A percentile compares a stretch with the other conserved stretches of the same genome.
These are phyloP conservation scores for Myzus persicae DNA, from an alignment of 1,140 invertebrate species.

Conservation along the genomic window DNA sequence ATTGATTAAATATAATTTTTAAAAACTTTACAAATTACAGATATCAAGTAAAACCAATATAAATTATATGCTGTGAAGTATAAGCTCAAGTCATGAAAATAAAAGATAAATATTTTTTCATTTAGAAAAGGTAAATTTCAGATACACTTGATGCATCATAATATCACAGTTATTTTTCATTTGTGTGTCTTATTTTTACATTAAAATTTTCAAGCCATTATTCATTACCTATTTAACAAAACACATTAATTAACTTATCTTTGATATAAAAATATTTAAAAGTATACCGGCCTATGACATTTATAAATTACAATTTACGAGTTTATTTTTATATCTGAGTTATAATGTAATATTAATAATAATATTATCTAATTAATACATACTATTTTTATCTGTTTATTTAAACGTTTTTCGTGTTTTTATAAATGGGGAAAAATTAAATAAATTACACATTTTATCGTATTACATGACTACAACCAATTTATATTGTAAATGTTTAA, in stretches of 20 bases:
- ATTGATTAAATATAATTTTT: too few species aligned
- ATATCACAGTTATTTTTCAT: neutral
- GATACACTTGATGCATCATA: too few species aligned
- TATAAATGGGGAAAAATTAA: neutral
- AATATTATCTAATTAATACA: neutral
- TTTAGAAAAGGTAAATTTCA: too few species aligned
- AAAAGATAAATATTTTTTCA: too few species aligned
- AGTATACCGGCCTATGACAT: neutral
- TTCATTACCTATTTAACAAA: neutral
- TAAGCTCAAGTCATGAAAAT: too few species aligned
- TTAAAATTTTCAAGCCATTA: neutral
- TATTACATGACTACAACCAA: neutral
- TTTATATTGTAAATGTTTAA: neutral
- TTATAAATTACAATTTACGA: neutral
- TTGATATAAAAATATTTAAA: neutral
- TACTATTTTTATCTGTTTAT: neutral
- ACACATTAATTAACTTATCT: neutral
- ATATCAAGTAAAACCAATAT: too few species aligned
- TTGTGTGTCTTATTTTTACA: neutral
- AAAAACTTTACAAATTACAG: too few species aligned
- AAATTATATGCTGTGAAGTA: too few species aligned
- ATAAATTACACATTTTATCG: neutral
- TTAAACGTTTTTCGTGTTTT: neutral
- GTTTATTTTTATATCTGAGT: neutral
- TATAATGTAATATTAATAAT: too few species aligned